Evolutionary conservation across 2,797 vertebrate species (phyloP).

Genomic region (Amniataba percoides): DNA sequence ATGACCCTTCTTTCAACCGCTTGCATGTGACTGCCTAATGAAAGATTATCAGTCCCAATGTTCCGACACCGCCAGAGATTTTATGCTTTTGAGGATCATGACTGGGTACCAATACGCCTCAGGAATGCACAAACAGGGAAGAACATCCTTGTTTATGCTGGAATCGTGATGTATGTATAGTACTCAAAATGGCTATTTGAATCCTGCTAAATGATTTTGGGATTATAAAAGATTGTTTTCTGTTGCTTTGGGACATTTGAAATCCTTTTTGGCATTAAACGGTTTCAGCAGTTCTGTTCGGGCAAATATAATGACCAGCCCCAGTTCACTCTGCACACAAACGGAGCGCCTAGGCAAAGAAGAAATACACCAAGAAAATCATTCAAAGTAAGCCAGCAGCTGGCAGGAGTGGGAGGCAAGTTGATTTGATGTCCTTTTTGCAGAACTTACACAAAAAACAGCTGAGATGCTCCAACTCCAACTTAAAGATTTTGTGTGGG

Average conservation of each 20-base stretch:
- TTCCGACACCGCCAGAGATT: constrained; percentile 30
- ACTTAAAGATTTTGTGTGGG: not conserved
- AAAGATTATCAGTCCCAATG: constrained; percentile 49
- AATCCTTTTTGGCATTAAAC: constrained; percentile 69
- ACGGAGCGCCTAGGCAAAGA: not conserved
- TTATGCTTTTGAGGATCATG: constrained; percentile 45
- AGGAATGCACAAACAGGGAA: constrained; percentile 31
- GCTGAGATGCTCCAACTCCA: not conserved
- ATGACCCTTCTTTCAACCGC: no score
- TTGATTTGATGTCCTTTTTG: not conserved
- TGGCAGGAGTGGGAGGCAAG: not conserved
- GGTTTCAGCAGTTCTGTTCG: constrained; percentile 64
- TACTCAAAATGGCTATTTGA: constrained; percentile 63
- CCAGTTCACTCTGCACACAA: constrained; percentile 37
- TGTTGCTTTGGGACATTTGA: constrained; percentile 75
- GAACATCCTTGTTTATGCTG: constrained; percentile 18
- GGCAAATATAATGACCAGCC: constrained; percentile 52
- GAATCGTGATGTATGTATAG: constrained; percentile 32
- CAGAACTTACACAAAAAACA: not conserved
- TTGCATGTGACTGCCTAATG: constrained; percentile 12
- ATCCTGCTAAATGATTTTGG: constrained; percentile 65
- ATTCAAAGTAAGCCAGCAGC: not conserved
- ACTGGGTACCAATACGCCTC: constrained; percentile 40
- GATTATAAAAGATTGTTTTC: constrained; percentile 75
- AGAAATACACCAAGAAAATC: not conserved